phyloP scores from a whole-genome alignment of 2,113 vertebrate genomes.

The Heterotis niloticus region DNA sequence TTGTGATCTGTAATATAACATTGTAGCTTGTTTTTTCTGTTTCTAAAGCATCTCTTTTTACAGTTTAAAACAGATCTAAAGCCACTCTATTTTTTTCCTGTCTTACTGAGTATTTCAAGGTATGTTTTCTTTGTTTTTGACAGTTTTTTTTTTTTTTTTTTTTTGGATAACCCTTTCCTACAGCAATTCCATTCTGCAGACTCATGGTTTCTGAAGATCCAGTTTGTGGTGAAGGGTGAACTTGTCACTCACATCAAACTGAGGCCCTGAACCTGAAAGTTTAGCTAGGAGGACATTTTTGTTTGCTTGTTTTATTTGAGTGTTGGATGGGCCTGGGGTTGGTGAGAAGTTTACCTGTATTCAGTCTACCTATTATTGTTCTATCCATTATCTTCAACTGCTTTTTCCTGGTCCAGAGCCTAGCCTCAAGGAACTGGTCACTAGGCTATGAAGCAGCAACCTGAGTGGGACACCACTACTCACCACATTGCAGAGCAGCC shows the following conservation, averaged over 20 bases:
- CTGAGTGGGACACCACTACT: too few relatives aligned
- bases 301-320: constrained; percentile 21
- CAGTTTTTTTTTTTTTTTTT: not conserved
- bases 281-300: constrained; percentile 26
- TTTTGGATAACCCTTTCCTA: constrained; percentile 6
- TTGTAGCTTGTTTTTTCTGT: not conserved
- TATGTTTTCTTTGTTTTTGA: not conserved
- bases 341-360: constrained; percentile 30
- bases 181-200: constrained; percentile 21
- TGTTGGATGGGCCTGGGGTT: constrained; percentile 34
- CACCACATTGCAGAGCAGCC: too few relatives aligned
- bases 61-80: too few relatives aligned
- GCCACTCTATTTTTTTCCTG: too few relatives aligned
- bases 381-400: too few relatives aligned
- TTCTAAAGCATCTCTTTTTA: not conserved
- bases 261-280: constrained; percentile 17
- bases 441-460: too few relatives aligned
- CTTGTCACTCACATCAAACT: constrained; percentile 19
- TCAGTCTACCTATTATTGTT: too few relatives aligned
- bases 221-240: constrained; percentile 18
- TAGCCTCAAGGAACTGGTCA: too few relatives aligned
- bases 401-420: too few relatives aligned
- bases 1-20: constrained; percentile 37
- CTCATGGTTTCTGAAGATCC: constrained; percentile 2
- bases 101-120: too few relatives aligned